Conservation (phyloP, 2,888 invertebrate species). For the Dione vanillae region DNA sequence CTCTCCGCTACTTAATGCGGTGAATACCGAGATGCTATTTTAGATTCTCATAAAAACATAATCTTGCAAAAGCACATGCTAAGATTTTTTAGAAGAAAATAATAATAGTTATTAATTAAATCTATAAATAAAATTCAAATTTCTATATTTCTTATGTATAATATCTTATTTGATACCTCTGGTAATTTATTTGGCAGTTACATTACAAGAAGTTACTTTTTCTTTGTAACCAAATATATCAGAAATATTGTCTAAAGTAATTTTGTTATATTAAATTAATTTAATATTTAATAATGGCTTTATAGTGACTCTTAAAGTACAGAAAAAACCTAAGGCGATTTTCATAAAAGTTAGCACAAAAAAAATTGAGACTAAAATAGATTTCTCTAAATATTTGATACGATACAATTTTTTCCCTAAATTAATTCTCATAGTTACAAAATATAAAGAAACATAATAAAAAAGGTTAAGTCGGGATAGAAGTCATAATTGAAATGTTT, state of each 20-base stretch:
- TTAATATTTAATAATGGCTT: slow-evolving; percentile 26
- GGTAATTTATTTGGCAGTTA: slow-evolving; percentile 54
- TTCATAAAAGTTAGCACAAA: background rate
- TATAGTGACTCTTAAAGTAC: background rate
- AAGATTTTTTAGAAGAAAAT: no score
- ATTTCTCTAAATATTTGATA: background rate
- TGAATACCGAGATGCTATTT: no score
- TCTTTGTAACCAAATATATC: slow-evolving; percentile 67
- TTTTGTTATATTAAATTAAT: slow-evolving; percentile 46
- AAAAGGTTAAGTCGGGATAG: no score
- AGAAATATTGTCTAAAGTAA: slow-evolving; percentile 51
- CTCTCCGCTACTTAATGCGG: no score
- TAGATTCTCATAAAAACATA: no score
- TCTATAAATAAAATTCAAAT: no score
- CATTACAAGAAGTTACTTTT: slow-evolving; percentile 74
- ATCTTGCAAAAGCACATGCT: no score
- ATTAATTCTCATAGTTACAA: no score
- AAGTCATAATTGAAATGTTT: no score
- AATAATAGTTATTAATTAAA: no score
- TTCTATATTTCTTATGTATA: no score
- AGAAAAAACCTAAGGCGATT: background rate
- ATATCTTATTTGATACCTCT: background rate
- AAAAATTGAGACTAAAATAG: background rate
- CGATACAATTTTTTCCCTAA: background rate
- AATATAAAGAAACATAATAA: no score